phyloP scores from a whole-genome alignment of 2,797 vertebrate genomes.

The Pipistrellus pipistrellus region DNA sequence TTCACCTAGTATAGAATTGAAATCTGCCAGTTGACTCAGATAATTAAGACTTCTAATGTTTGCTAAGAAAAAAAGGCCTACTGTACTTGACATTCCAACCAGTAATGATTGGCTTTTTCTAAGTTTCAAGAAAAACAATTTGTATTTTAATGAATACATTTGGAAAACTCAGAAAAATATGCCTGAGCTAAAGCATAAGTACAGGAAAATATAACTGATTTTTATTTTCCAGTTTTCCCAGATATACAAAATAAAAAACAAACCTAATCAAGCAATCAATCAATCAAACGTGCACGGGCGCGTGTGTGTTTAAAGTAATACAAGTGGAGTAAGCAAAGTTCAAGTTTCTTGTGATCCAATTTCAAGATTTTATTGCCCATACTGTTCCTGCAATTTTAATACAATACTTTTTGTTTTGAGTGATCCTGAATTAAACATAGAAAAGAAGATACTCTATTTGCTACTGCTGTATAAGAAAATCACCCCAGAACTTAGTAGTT shows the following conservation, averaged over 20 bases:
- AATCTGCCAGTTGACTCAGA: slow-evolving; percentile 44
- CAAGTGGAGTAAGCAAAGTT: neutral
- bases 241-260: neutral
- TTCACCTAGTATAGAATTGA: slow-evolving; percentile 11
- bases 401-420: neutral
- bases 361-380: neutral
- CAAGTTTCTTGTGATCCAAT: neutral
- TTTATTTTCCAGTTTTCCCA: slow-evolving; percentile 15
- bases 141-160: slow-evolving; percentile 45
- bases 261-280: neutral
- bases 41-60: slow-evolving; percentile 34
- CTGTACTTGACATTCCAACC: neutral
- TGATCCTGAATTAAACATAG: neutral
- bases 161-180: slow-evolving; percentile 48
- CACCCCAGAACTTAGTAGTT: neutral
- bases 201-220: neutral
- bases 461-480: neutral
- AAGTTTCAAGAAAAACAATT: slow-evolving; percentile 16
- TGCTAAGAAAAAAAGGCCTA: neutral
- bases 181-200: neutral
- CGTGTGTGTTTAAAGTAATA: too few species aligned
- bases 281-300: neutral
- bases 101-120: neutral
- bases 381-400: neutral
- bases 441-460: neutral